Evolutionary conservation across 2,888 invertebrate genomes (phyloP).

Genomic region (Holacanthella duospinosa): DNA sequence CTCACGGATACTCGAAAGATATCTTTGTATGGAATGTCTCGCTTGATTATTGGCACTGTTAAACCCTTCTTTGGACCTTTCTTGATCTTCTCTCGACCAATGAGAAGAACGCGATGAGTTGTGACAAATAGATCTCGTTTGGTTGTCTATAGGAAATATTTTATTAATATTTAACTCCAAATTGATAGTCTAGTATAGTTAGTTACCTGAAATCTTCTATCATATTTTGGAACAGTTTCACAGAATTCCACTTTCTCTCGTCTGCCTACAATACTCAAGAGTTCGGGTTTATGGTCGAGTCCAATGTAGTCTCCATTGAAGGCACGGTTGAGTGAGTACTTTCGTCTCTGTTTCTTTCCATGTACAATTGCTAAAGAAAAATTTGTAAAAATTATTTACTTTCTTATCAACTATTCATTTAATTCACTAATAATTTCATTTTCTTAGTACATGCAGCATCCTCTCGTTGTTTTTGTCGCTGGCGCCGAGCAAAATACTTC

Average conservation of each 20-base stretch:
- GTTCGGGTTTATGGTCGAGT: slow-evolving; percentile 50
- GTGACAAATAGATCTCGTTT: slow-evolving; percentile 54
- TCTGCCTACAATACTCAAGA: slow-evolving; percentile 50
- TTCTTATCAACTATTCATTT: not conserved
- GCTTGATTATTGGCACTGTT: slow-evolving; percentile 51
- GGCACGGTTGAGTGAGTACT: slow-evolving; percentile 53
- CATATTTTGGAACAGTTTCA: slow-evolving; percentile 54
- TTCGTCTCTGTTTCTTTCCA: slow-evolving; percentile 52
- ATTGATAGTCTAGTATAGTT: no score
- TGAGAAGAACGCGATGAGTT: slow-evolving; percentile 49
- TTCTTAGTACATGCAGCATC: slow-evolving; percentile 44
- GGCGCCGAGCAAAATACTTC: slow-evolving; percentile 51
- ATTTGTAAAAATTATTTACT: not conserved
- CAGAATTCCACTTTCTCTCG: slow-evolving; percentile 57
- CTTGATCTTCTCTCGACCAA: slow-evolving; percentile 54
- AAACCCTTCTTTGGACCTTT: slow-evolving; percentile 54
- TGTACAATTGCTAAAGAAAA: slow-evolving; percentile 40
- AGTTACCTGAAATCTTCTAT: slow-evolving; percentile 56
- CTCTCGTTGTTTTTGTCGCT: slow-evolving; percentile 50
- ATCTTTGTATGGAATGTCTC: slow-evolving; percentile 48
- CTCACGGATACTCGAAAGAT: slow-evolving; percentile 49
- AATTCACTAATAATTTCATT: not conserved
- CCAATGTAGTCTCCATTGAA: slow-evolving; percentile 61
- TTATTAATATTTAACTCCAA: not conserved
- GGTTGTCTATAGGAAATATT: slow-evolving; percentile 42